Percentiles rank a stretch among this genome's conserved stretches.
Conservation (phyloP, 2,888 invertebrate genomes). For the Agelastica alni region DNA sequence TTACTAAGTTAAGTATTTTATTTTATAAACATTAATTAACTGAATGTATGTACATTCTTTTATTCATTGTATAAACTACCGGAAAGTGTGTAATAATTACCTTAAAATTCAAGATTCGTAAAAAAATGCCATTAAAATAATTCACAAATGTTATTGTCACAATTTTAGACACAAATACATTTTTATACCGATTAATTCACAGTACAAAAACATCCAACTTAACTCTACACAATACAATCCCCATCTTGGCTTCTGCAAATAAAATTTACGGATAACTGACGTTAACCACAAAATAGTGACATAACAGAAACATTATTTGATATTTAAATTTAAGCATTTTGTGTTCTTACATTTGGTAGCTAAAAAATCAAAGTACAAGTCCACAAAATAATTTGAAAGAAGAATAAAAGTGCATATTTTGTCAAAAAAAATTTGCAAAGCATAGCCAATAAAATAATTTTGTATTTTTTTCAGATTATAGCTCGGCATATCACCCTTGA, state of each 20-base stretch:
- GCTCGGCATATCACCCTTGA: too few species aligned
- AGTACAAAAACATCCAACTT: constrained; percentile 48
- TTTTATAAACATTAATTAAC: constrained; percentile 21
- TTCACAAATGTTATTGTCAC: constrained; percentile 57
- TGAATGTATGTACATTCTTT: constrained; percentile 8
- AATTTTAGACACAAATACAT: constrained; percentile 55
- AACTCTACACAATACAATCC: constrained; percentile 46
- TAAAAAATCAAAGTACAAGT: too few species aligned
- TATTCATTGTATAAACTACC: constrained; percentile 1
- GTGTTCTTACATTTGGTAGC: too few species aligned
- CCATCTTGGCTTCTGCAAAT: constrained; percentile 48
- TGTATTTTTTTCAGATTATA: too few species aligned
- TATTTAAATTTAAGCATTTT: neutral
- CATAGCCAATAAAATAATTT: too few species aligned
- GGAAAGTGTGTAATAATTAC: constrained; percentile 29
- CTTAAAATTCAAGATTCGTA: constrained; percentile 29
- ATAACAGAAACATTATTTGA: neutral
- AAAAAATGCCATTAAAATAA: constrained; percentile 48
- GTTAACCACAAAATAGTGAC: constrained; percentile 4
- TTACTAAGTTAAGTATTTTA: constrained; percentile 11
- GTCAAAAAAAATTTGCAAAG: too few species aligned
- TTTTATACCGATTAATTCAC: constrained; percentile 49
- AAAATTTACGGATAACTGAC: constrained; percentile 12
- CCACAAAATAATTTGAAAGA: too few species aligned
- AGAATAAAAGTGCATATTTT: too few species aligned